A percentile compares a stretch with the other conserved stretches of the same genome.
Evolutionary conservation across 2,888 invertebrate genomes (phyloP).

Genomic region (Lissonota sp.): DNA sequence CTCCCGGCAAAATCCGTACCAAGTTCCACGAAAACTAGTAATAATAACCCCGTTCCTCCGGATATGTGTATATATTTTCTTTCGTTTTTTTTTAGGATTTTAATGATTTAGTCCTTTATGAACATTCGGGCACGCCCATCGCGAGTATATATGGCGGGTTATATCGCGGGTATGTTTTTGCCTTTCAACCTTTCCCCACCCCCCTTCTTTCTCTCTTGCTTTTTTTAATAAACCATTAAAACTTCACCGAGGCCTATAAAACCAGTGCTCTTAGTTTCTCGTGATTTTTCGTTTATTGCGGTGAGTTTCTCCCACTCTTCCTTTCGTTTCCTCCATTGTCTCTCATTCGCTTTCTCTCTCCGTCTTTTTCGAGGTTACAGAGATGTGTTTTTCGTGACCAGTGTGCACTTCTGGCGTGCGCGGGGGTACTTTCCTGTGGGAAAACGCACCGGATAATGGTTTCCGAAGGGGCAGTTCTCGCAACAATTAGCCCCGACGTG

Average conservation of each 20-base stretch:
- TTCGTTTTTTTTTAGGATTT: conserved; percentile 38
- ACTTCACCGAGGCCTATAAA: conserved; percentile 48
- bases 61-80: conserved; percentile 7
- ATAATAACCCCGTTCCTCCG: conserved; percentile 60
- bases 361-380: neutral
- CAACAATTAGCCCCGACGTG: conserved; percentile 79
- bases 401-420: conserved; percentile 50
- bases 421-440: conserved; percentile 65
- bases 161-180: neutral
- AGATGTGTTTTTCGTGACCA: conserved; percentile 26
- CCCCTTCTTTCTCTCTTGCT: neutral
- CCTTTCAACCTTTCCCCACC: neutral
- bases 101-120: conserved; percentile 50
- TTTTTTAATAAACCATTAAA: conserved; percentile 56
- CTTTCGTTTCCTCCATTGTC: neutral
- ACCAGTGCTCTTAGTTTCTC: conserved; percentile 51
- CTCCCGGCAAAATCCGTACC: neutral
- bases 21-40: conserved; percentile 64
- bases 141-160: conserved; percentile 20
- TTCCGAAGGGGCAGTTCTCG: conserved; percentile 80
- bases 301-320: conserved; percentile 6
- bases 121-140: conserved; percentile 44
- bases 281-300: conserved; percentile 59
- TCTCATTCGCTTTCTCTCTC: conserved; percentile 10
- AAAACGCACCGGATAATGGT: conserved; percentile 77